These are phyloP conservation scores for Xiphias gladius DNA, from an alignment of 2,113 vertebrate species.

Conservation along the genomic window DNA sequence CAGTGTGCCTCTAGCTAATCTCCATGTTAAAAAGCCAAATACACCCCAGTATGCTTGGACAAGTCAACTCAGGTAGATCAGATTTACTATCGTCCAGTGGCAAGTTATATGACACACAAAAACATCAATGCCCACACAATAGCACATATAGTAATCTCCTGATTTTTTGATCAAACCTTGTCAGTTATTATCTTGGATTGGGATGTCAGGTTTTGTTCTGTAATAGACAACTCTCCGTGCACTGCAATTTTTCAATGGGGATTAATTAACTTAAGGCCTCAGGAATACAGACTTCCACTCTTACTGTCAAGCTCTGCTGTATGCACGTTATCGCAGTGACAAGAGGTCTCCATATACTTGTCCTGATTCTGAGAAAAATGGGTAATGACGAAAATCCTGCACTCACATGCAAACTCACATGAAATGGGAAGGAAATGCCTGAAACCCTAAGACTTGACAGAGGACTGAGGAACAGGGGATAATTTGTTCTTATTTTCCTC, in stretches of 20 bases:
- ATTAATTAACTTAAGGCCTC: slow-evolving; percentile 79
- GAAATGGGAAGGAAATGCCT: slow-evolving; percentile 75
- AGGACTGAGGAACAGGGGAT: slow-evolving; percentile 57
- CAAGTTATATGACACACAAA: slow-evolving; percentile 35
- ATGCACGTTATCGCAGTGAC: slow-evolving; percentile 58
- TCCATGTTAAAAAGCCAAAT: slow-evolving; percentile 66
- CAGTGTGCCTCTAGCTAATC: slow-evolving; percentile 73
- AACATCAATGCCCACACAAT: slow-evolving; percentile 22
- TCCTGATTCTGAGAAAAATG: slow-evolving; percentile 67
- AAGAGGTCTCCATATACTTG: slow-evolving; percentile 66
- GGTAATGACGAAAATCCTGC: slow-evolving; percentile 65
- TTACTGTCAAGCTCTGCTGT: slow-evolving; percentile 69
- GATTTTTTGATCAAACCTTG: slow-evolving; percentile 43
- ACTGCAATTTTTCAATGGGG: slow-evolving; percentile 59
- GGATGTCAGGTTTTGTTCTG: slow-evolving; percentile 66
- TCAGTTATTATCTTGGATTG: slow-evolving; percentile 59
- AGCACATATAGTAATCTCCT: not conserved
- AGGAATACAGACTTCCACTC: slow-evolving; percentile 71
- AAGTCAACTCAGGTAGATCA: slow-evolving; percentile 62
- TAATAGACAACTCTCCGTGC: slow-evolving; percentile 63
- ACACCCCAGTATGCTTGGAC: slow-evolving; percentile 52
- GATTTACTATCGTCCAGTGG: slow-evolving; percentile 44
- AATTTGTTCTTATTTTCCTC: slow-evolving; percentile 75
- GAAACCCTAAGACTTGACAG: slow-evolving; percentile 65
- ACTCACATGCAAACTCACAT: slow-evolving; percentile 42